Percentiles rank a stretch among this genome's conserved stretches.
These are phyloP conservation scores for Bothrops jararaca DNA, from an alignment of 2,113 vertebrate species.

Conservation along the genomic window DNA sequence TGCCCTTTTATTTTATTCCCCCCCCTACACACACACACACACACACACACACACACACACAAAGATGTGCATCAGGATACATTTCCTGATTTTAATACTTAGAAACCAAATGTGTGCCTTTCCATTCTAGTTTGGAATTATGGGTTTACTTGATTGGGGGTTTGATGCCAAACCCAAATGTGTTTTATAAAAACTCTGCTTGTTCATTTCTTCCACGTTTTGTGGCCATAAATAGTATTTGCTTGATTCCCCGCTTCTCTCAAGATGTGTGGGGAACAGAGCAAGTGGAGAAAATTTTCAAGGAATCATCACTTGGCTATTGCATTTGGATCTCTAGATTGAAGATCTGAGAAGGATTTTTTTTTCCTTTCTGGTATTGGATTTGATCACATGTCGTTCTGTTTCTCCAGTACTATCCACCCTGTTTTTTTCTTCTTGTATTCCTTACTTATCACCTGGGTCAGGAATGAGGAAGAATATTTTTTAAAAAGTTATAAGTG, in stretches of 20 bases:
- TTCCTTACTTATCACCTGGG: background rate
- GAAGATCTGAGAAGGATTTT: slow-evolving; percentile 33
- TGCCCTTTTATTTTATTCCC: slow-evolving; percentile 41
- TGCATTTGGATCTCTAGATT: slow-evolving; percentile 26
- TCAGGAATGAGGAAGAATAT: background rate
- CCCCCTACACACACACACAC: no score
- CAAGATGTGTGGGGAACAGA: slow-evolving; percentile 23
- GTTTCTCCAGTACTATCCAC: slow-evolving; percentile 3
- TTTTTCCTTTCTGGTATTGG: slow-evolving; percentile 39
- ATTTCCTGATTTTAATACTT: slow-evolving; percentile 43
- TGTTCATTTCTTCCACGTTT: background rate
- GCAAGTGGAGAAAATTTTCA: slow-evolving; percentile 30
- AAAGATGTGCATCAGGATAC: slow-evolving; percentile 61
- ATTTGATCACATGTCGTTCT: slow-evolving; percentile 26
- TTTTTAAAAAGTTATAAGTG: slow-evolving; percentile 32
- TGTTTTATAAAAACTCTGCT: slow-evolving; percentile 46
- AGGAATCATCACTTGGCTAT: slow-evolving; percentile 38
- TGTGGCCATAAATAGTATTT: slow-evolving; percentile 35
- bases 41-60: slow-evolving; percentile 28
- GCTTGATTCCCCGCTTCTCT: slow-evolving; percentile 3
- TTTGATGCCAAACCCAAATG: slow-evolving; percentile 60
- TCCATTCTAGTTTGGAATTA: slow-evolving; percentile 48
- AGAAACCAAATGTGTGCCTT: slow-evolving; percentile 69
- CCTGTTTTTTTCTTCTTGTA: slow-evolving; percentile 15
- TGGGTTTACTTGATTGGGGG: slow-evolving; percentile 39